phyloP scores from a whole-genome alignment of 2,888 invertebrate species.

The Trichogramma evanescens region DNA sequence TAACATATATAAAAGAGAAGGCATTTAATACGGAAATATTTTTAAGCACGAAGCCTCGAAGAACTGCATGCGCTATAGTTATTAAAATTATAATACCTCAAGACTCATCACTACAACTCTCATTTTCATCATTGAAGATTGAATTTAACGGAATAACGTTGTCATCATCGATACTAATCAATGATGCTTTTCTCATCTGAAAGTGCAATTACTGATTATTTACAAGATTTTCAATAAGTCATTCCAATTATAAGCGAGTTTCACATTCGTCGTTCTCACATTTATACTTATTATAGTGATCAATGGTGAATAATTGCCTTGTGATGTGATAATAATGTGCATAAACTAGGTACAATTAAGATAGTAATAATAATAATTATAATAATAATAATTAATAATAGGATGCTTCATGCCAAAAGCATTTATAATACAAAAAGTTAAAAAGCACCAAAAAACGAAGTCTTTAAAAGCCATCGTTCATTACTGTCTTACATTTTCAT shows the following conservation, averaged over 20 bases:
- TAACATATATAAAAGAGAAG: too few species aligned
- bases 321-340: neutral
- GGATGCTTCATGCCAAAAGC: too few species aligned
- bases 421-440: too few species aligned
- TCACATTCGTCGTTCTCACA: neutral
- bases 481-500: too few species aligned
- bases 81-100: too few species aligned
- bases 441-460: too few species aligned
- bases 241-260: neutral
- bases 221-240: neutral
- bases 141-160: constrained; percentile 41
- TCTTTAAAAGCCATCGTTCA: too few species aligned
- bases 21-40: too few species aligned
- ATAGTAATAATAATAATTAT: neutral
- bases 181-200: constrained; percentile 39
- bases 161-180: constrained; percentile 40
- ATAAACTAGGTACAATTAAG: neutral
- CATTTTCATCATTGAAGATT: constrained; percentile 36
- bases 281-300: neutral
- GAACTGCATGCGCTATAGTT: too few species aligned
- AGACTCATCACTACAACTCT: constrained; percentile 7
- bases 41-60: too few species aligned
- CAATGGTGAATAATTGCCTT: neutral
- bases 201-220: constrained; percentile 28
- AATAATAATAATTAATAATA: neutral